These are phyloP conservation scores for Papilio dardanus DNA, from an alignment of 1,140 invertebrate species.

Conservation along the genomic window DNA sequence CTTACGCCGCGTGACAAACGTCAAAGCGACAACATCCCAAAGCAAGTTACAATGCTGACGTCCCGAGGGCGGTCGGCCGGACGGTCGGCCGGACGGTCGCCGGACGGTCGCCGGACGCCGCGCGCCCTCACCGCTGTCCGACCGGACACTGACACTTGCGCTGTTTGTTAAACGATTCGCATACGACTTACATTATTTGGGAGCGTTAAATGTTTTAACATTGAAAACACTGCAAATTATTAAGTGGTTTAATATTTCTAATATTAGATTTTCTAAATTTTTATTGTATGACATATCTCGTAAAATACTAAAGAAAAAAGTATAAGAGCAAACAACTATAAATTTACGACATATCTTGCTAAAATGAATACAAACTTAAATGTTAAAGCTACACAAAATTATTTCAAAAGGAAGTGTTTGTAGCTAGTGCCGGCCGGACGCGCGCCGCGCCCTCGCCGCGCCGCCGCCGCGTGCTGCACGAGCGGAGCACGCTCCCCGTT, in stretches of 20 bases:
- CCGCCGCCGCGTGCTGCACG: no score
- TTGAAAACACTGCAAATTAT: slow-evolving; percentile 9
- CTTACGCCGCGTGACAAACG: slow-evolving; percentile 70
- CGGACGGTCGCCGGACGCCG: no score
- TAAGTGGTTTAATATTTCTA: neutral
- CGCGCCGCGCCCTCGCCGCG: no score
- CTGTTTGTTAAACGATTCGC: neutral
- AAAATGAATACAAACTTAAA: slow-evolving; percentile 4
- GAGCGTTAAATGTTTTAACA: neutral
- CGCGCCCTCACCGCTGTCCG: neutral
- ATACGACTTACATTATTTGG: neutral
- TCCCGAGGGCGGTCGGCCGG: neutral
- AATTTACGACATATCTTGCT: slow-evolving; percentile 1
- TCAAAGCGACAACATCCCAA: slow-evolving; percentile 70
- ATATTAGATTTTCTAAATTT: slow-evolving; percentile 10
- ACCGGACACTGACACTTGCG: neutral
- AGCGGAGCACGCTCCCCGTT: slow-evolving; percentile 63
- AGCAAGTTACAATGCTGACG: slow-evolving; percentile 70
- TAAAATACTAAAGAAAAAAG: neutral
- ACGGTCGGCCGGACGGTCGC: neutral
- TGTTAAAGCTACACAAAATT: slow-evolving; percentile 12
- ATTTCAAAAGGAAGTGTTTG: neutral
- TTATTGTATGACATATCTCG: slow-evolving; percentile 6
- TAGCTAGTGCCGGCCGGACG: neutral
- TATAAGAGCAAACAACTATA: neutral